Conservation (phyloP, 2,113 vertebrate species). For the Poeciliopsis retropinna region DNA sequence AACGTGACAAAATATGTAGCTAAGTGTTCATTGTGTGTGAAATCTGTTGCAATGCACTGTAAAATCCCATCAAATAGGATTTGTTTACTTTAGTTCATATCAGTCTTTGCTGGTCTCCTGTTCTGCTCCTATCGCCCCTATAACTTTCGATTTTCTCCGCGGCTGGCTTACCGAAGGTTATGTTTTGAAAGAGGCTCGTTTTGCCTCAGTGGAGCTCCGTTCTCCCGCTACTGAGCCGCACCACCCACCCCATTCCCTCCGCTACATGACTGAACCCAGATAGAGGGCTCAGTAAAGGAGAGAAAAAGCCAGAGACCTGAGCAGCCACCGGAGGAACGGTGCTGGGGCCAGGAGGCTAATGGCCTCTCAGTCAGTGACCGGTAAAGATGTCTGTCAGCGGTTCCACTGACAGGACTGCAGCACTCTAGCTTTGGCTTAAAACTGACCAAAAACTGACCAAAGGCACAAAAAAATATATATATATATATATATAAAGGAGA, state of each 20-base stretch:
- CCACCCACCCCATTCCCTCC: conserved; percentile 4
- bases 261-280: conserved; percentile 47
- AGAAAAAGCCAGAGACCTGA: conserved; percentile 26
- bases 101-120: conserved; percentile 10
- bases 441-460: conserved; percentile 14
- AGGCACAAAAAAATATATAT: not conserved
- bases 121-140: conserved; percentile 27
- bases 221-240: conserved; percentile 14
- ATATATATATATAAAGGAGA: not conserved
- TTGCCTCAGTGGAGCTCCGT: conserved; percentile 49
- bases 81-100: conserved; percentile 44
- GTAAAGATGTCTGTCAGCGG: conserved; percentile 54
- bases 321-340: conserved; percentile 33
- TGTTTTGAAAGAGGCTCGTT: conserved; percentile 32
- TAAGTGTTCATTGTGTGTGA: not conserved
- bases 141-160: conserved; percentile 30
- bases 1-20: no score
- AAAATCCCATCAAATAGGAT: conserved; percentile 27
- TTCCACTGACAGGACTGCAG: conserved; percentile 22
- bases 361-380: conserved; percentile 58
- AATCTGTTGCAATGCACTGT: not conserved
- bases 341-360: conserved; percentile 56
- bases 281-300: conserved; percentile 30
- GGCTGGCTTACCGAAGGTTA: conserved; percentile 31
- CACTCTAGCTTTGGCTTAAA: not conserved